These are phyloP conservation scores for Catharus fuscescens DNA, from an alignment of 2,113 vertebrate genomes.

Conservation along the genomic window DNA sequence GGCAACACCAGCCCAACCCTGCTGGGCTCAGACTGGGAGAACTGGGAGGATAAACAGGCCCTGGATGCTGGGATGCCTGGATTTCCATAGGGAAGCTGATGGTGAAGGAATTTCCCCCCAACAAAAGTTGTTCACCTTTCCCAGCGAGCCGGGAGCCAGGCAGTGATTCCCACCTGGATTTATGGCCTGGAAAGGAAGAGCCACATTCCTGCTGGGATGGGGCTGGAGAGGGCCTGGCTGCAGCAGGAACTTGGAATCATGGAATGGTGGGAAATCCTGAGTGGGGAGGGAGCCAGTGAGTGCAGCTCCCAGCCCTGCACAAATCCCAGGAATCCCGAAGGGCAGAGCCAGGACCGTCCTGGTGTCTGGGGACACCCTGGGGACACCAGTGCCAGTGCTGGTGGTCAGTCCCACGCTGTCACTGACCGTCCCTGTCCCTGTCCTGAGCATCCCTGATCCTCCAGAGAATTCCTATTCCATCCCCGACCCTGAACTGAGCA, in stretches of 20 bases:
- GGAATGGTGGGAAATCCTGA: neutral
- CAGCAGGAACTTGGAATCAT: neutral
- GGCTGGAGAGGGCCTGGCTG: neutral
- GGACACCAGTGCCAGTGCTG: neutral
- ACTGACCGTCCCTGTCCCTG: neutral
- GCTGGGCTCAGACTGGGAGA: neutral
- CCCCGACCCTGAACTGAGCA: no score
- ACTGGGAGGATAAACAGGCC: neutral
- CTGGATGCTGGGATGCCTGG: neutral
- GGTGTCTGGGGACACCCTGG: neutral
- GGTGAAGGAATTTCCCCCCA: neutral
- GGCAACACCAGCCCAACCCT: neutral
- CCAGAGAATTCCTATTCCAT: no score
- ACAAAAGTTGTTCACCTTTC: neutral
- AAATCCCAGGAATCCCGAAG: neutral
- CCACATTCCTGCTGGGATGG: neutral
- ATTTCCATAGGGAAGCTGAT: neutral
- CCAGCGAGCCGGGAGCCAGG: neutral
- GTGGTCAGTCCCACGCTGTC: neutral
- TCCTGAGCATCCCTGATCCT: no score
- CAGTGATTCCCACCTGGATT: neutral
- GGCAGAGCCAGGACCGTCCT: no score
- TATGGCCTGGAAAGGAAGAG: neutral
- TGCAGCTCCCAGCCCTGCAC: neutral
- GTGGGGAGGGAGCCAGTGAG: neutral